Percentiles rank a stretch among this genome's conserved stretches.
Conservation (phyloP, 2,113 vertebrate species). For the Okapia johnstoni region DNA sequence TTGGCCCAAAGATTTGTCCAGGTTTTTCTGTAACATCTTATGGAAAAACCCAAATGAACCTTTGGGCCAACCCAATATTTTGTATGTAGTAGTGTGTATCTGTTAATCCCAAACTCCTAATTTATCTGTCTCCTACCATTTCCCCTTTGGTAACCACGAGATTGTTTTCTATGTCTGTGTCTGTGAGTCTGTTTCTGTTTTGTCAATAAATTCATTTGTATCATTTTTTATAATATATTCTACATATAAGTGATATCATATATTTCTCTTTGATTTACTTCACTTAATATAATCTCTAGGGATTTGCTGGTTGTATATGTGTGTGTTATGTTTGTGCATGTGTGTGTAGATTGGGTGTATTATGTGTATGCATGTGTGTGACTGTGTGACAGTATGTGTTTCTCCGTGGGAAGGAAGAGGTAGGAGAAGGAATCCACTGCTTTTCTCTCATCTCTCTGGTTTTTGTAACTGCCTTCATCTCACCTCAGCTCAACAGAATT, state of each 20-base stretch:
- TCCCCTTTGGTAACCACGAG: not conserved
- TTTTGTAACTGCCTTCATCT: no score
- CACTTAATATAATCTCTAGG: not conserved
- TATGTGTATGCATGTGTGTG: not conserved
- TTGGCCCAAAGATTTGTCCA: not conserved
- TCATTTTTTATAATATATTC: not conserved
- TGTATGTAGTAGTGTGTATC: not conserved
- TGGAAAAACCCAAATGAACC: not conserved
- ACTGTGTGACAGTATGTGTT: no score
- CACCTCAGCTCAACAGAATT: not conserved
- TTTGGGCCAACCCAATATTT: not conserved
- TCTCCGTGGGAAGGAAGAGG: not conserved
- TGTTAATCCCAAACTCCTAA: not conserved
- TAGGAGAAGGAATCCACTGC: not conserved
- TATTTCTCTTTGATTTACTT: not conserved
- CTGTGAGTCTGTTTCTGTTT: not conserved
- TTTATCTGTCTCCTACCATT: not conserved
- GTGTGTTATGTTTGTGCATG: not conserved
- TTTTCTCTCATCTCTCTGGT: not conserved
- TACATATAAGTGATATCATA: not conserved
- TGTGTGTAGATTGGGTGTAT: not conserved
- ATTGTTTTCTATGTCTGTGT: not conserved
- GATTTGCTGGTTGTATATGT: not conserved
- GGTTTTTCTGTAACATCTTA: not conserved
- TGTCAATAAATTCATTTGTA: not conserved